A percentile compares a stretch with the other conserved stretches of the same genome.
These are phyloP conservation scores for Neostethus bicornis DNA, from an alignment of 2,797 vertebrate species.

Conservation along the genomic window DNA sequence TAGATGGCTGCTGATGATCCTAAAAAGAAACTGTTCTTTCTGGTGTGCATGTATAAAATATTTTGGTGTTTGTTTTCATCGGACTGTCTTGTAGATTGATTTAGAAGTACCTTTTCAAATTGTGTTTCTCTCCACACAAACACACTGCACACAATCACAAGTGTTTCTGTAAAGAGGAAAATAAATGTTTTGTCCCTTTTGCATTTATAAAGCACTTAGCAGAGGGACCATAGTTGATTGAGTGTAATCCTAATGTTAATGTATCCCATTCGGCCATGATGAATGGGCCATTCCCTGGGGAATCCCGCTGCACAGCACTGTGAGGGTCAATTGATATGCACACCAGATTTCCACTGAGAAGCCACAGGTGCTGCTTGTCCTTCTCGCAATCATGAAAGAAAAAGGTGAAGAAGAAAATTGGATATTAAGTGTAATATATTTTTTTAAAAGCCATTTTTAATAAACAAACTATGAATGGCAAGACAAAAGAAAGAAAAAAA, in stretches of 20 bases:
- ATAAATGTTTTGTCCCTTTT: conserved; percentile 52
- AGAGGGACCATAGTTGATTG: conserved; percentile 51
- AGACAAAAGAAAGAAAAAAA: no score
- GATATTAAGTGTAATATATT: background rate
- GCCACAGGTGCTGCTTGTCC: conserved; percentile 56
- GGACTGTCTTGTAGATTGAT: conserved; percentile 4
- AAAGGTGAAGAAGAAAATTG: background rate
- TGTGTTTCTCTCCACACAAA: background rate
- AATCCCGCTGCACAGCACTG: conserved; percentile 58
- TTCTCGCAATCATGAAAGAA: conserved; percentile 24
- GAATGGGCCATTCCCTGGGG: conserved; percentile 57
- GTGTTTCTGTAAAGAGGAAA: conserved; percentile 38
- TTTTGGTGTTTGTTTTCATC: background rate
- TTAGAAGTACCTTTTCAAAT: background rate
- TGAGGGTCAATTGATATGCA: conserved; percentile 68
- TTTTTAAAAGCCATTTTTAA: background rate
- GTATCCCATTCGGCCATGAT: conserved; percentile 62
- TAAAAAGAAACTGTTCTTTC: background rate
- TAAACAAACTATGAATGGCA: no score
- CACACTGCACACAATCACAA: conserved; percentile 15
- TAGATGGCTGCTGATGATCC: background rate
- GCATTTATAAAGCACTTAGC: conserved; percentile 62
- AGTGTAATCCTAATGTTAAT: conserved; percentile 67
- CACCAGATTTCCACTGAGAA: conserved; percentile 53
- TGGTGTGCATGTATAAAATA: background rate